Percentiles rank a stretch among this genome's conserved stretches.
phyloP scores from a whole-genome alignment of 1,140 invertebrate genomes.

The Aphis gossypii region DNA sequence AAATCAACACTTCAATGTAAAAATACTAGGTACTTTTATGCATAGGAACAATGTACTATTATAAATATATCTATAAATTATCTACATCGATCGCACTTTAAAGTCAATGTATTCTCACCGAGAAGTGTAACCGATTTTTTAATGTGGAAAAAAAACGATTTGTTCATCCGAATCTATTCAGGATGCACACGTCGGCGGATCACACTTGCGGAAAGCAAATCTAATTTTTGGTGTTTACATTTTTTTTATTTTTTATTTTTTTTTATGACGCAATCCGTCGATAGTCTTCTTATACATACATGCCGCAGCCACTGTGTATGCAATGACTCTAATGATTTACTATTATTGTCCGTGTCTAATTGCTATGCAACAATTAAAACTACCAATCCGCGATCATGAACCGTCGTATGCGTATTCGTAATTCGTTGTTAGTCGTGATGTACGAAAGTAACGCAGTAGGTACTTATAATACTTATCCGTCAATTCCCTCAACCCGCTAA shows the following conservation, averaged over 20 bases:
- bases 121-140: slow-evolving; percentile 16
- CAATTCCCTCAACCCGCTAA: not conserved
- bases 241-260: slow-evolving; percentile 16
- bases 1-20: not conserved
- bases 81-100: not conserved
- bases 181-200: slow-evolving; percentile 20
- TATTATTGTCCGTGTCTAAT: slow-evolving; percentile 32
- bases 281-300: slow-evolving; percentile 13
- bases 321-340: slow-evolving; percentile 29
- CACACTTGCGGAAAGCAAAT: slow-evolving; percentile 48
- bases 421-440: not conserved
- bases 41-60: too few species aligned
- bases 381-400: not conserved
- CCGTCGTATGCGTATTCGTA: not conserved
- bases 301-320: too few species aligned
- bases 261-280: not conserved
- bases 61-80: not conserved
- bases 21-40: not conserved
- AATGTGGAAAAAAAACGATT: not conserved
- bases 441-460: not conserved
- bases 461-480: not conserved
- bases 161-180: slow-evolving; percentile 30
- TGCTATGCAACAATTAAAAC: slow-evolving; percentile 16
- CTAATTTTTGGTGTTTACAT: slow-evolving; percentile 34
- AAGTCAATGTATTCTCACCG: not conserved